Base-by-base conservation (phyloP, 2,888 invertebrate genomes). In the Ormyrus thymus region DNA sequence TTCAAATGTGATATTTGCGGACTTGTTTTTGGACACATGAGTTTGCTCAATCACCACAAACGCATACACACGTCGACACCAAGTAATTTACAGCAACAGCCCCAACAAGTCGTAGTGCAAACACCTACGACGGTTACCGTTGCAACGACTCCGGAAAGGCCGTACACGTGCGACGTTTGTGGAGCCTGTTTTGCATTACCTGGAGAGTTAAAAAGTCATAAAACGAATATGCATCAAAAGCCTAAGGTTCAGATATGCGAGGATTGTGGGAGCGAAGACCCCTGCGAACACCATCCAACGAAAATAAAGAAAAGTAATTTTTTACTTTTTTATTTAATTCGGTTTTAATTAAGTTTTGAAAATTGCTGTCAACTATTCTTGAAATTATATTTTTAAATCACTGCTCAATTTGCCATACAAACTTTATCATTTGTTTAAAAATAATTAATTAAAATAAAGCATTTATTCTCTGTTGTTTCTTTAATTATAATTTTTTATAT, bases 1-100 rank as follows among this genome's bases (percentile, higher is more conserved):
- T 96, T 96, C 89, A 97, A 96, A 90, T 96, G 96, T 90, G 96
- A 97, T 90, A 95, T 96, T 8, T 96, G 96, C 87, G 96, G 96
- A 62, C 91, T 96, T 80, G 96, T 96, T 92, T 97, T 96, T 89
- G 95, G 95, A 0, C 96, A 96, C 87, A 92, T 96, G 82, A 93
- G 95, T 65, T 90, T 96, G 78, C 91, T 96, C n/a, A 96, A 95
- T 90, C 95, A 96, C 86, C 96, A 96, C 90, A 97, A 96, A 91
- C 93, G 96, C 83, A 94, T 95, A 86, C 96, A 96, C 88, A 93
- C 94, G 81, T 86, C 89, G n/a, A 89, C 90, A 13, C 89, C 89
- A 7, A 89, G 88, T 78, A 89, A 88, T 83, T 82, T 89, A 53
- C 88, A 87, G 73, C 88, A 87, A 77, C 87, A 87, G 65, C 88